Conservation (phyloP, 2,888 invertebrate genomes). For the Rambutsinella grinnellia region DNA sequence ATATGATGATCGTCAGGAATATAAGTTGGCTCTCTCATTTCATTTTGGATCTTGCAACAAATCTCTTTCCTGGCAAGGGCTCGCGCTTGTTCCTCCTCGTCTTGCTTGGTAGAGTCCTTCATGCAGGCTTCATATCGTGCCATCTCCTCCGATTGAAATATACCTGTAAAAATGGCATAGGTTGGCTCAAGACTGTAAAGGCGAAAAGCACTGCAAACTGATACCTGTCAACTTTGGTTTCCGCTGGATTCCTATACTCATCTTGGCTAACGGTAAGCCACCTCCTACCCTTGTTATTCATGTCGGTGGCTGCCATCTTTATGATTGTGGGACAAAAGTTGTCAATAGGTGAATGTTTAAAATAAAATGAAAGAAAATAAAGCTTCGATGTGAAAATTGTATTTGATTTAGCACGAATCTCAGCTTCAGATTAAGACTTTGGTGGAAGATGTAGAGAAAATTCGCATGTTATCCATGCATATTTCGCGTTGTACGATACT, state of each 20-base stretch:
- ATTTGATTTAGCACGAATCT: too few relatives aligned
- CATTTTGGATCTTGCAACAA: slow-evolving; percentile 54
- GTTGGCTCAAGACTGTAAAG: not conserved
- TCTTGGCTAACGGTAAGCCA: slow-evolving; percentile 62
- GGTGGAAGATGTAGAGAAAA: not conserved
- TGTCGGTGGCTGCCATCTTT: slow-evolving; percentile 6
- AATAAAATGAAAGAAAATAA: too few relatives aligned
- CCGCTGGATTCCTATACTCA: slow-evolving; percentile 59
- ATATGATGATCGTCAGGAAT: slow-evolving; percentile 60
- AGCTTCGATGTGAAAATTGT: too few relatives aligned
- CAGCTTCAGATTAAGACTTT: too few relatives aligned
- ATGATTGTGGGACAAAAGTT: slow-evolving; percentile 5
- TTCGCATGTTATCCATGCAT: not conserved
- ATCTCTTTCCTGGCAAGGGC: slow-evolving; percentile 42
- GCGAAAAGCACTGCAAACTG: not conserved
- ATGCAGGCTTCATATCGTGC: slow-evolving; percentile 60
- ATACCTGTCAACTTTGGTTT: slow-evolving; percentile 50
- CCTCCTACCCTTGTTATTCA: slow-evolving; percentile 49
- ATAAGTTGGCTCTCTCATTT: slow-evolving; percentile 55
- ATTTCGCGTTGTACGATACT: not conserved
- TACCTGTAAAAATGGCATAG: slow-evolving; percentile 29
- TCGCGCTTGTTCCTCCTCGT: slow-evolving; percentile 38
- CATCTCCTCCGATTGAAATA: slow-evolving; percentile 56
- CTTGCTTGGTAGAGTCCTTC: slow-evolving; percentile 24
- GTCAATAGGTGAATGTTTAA: not conserved